Conservation (phyloP, 2,888 invertebrate species). For the Chymomyza caudatula region DNA sequence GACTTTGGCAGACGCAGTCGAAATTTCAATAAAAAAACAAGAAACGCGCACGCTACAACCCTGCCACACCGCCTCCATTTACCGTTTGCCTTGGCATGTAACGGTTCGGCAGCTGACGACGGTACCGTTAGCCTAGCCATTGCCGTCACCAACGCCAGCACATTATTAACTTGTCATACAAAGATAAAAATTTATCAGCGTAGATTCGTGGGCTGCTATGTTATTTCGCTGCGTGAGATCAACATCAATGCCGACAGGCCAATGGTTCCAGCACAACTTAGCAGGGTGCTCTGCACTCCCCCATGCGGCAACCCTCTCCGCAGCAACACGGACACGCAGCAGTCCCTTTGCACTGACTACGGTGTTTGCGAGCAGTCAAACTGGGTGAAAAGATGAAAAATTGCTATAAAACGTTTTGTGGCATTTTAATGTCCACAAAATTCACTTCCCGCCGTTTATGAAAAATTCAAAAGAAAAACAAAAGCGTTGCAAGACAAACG, state of each 20-base stretch:
- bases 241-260: constrained; percentile 39
- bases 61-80: not conserved
- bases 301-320: not conserved
- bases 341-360: not conserved
- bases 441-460: constrained; percentile 47
- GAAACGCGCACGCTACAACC: not conserved
- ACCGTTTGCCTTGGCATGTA: not conserved
- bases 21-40: constrained; percentile 56
- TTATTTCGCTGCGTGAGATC: constrained; percentile 59
- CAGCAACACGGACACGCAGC: not conserved
- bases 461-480: constrained; percentile 62
- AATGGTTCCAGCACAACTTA: not conserved
- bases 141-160: no score
- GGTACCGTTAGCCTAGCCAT: constrained; percentile 39
- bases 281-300: not conserved
- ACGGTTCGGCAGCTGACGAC: not conserved
- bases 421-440: constrained; percentile 71
- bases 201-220: constrained; percentile 47
- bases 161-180: constrained; percentile 76
- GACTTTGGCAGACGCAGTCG: constrained; percentile 6
- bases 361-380: not conserved
- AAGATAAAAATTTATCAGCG: constrained; percentile 73
- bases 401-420: constrained; percentile 74
- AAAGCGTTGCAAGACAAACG: constrained; percentile 17
- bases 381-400: constrained; percentile 66